Evolutionary conservation across 2,797 vertebrate genomes (phyloP), one percentile per base, ranked within the genome.

Genomic region (Sebastes kiyomatsui): DNA sequence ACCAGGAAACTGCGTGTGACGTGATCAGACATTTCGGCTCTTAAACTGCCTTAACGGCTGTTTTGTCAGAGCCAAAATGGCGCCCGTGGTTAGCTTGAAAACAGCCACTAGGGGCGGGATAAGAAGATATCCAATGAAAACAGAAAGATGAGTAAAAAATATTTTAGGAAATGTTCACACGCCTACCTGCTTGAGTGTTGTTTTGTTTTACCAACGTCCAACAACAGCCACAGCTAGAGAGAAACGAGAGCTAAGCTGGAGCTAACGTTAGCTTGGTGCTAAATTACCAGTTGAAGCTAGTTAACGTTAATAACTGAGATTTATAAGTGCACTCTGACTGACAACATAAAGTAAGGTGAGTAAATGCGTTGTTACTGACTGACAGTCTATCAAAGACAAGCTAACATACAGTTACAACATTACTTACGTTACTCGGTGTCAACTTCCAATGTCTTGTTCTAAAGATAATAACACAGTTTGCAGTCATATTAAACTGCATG

Each of bases 41-140:
- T 13, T 0, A 0, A 0, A 0, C 1, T 38, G 6, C 58, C 1
- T 20, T 11, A 1, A 8, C 0, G 1, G 2, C 9, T 3, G 3
- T 13, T 23, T 1, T 5, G 5, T 20, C 1, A 73, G 93, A 92
- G 67, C 87, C 93, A 91, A 90, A 85, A 95, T 94, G 94, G 88
- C 55, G 22, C 16, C 83, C 0, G 0, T 0, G 0, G 0, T 9
- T 2, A 0, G 3, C 1, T 1, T 0, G 3, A 7, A 4, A 11
- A 13, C 25, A 25, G 3, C 38, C 0, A 14, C 1, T 6, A 49
- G 71, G 88, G 88, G 91, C 5, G 79, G 86, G 84, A 80, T 6
- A 28, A 49, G 5, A 1, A 3, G 20, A 1, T 38, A 65, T 22
- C 90, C 85, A 91, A 92, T 92, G 16, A 85, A 52, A 46, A 68